Conservation (phyloP, 2,888 invertebrate species). For the Conistra vaccinii region DNA sequence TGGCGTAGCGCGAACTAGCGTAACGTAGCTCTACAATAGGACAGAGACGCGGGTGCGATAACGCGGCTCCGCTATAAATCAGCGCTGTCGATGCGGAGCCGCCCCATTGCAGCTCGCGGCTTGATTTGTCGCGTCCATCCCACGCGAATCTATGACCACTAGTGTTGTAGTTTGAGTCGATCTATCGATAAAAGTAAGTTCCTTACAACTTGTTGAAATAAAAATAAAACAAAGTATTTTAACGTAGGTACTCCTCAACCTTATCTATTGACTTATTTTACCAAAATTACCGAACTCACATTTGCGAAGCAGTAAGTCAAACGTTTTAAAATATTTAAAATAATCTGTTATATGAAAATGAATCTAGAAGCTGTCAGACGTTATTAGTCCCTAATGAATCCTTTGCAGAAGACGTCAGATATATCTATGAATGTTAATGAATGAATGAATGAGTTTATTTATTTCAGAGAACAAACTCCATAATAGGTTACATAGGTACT, state of each 20-base stretch:
- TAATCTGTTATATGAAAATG: not conserved
- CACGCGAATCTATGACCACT: slow-evolving; percentile 78
- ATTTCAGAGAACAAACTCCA: no score
- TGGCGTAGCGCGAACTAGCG: slow-evolving; percentile 5
- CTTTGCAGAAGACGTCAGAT: not conserved
- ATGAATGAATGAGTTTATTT: no score
- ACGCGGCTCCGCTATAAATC: slow-evolving; percentile 87
- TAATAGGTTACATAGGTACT: no score
- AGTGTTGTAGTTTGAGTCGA: slow-evolving; percentile 52
- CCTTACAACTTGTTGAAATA: not conserved
- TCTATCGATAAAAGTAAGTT: not conserved
- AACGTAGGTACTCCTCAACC: not conserved
- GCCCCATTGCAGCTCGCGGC: slow-evolving; percentile 86
- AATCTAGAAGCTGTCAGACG: not conserved
- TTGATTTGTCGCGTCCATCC: slow-evolving; percentile 90
- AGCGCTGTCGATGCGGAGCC: slow-evolving; percentile 89
- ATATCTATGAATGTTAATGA: not conserved
- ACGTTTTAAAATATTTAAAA: not conserved
- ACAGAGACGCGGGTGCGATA: slow-evolving; percentile 79
- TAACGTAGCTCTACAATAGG: slow-evolving; percentile 23
- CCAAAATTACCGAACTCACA: not conserved
- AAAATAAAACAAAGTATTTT: not conserved
- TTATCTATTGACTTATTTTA: not conserved
- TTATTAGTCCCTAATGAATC: not conserved
- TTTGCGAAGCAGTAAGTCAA: not conserved